Base-by-base conservation (phyloP, 2,888 invertebrate genomes). In the Callyntrura sp. region DNA sequence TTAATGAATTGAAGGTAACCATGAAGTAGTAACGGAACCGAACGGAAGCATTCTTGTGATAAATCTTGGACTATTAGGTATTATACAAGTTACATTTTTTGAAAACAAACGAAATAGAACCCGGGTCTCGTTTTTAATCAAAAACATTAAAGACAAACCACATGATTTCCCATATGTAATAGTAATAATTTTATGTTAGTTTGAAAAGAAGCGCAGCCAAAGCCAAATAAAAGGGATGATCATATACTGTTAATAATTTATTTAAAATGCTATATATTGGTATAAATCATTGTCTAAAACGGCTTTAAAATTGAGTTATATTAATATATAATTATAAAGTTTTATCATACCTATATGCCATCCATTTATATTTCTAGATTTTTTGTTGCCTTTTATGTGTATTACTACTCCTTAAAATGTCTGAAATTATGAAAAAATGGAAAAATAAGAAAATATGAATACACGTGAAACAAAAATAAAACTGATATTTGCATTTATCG, bases 401-500 rank as follows among this genome's bases (percentile, higher is more conserved):
- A 43, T 4, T 8, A 79, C 17, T 11, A 9, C 12, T 25, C n/a
- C 35, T 81, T 17, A 60, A 81, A 81, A 60, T 60, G 17, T 43
- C 25, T 81, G 43, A 81, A 60, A 57, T 57, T 3, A 43, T 57
- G 79, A 81, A 81, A 79, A 81, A 81, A 76, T 76, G 48, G 60
- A 81, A 81, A 81, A 60, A 60, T 23, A 23, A 23, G 65, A 70
- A 65, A 9, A 25, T 57, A 57, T 20, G 3, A 0, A 57, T 60
- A 60, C 55, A 79, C 11, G 35, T n/a, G 23, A 81, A 81, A 81
- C 35, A 81, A 57, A 23, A 81, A 81, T 60, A 60, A 81, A 81
- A 79, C 17, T 57, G 43, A 60, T 81, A 60, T 81, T 81, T 81
- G 79, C 79, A 81, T 81, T 81, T 81, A 81, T 60, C 57, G 55